These are phyloP conservation scores for Hypanus sabinus DNA, from an alignment of 2,113 vertebrate species.

Conservation along the genomic window DNA sequence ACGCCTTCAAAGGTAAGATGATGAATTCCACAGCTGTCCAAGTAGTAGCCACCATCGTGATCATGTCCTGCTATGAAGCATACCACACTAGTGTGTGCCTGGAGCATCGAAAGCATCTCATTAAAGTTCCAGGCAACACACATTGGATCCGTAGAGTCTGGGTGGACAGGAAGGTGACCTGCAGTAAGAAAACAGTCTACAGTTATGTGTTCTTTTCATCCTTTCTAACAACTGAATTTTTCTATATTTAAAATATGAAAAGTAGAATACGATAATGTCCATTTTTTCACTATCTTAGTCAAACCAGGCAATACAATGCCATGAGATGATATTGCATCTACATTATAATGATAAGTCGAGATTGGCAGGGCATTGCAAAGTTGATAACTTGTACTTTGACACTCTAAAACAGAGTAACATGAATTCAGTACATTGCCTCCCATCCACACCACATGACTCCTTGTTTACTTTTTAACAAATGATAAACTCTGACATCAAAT, in stretches of 20 bases:
- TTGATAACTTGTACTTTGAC: not conserved
- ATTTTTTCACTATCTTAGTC: not conserved
- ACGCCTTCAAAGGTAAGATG: conserved; percentile 77
- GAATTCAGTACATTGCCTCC: not conserved
- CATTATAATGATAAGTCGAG: not conserved
- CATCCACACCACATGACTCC: not conserved
- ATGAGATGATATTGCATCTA: not conserved
- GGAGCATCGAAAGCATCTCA: conserved; percentile 62
- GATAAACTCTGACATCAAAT: not conserved
- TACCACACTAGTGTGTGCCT: conserved; percentile 71
- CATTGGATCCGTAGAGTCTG: conserved; percentile 54
- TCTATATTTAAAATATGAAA: conserved; percentile 6
- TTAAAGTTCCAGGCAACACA: conserved; percentile 82
- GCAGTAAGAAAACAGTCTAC: conserved; percentile 38
- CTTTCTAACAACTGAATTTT: not conserved
- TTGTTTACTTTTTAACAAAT: not conserved
- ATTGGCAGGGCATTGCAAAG: not conserved
- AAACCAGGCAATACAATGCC: not conserved
- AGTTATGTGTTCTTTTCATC: not conserved
- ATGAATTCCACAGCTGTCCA: conserved; percentile 69
- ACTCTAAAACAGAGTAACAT: not conserved
- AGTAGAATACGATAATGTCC: not conserved
- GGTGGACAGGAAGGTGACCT: conserved; percentile 86
- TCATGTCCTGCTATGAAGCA: conserved; percentile 81
- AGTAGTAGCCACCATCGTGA: conserved; percentile 72